Conservation (phyloP, 2,113 vertebrate species). For the Muntiacus reevesi region DNA sequence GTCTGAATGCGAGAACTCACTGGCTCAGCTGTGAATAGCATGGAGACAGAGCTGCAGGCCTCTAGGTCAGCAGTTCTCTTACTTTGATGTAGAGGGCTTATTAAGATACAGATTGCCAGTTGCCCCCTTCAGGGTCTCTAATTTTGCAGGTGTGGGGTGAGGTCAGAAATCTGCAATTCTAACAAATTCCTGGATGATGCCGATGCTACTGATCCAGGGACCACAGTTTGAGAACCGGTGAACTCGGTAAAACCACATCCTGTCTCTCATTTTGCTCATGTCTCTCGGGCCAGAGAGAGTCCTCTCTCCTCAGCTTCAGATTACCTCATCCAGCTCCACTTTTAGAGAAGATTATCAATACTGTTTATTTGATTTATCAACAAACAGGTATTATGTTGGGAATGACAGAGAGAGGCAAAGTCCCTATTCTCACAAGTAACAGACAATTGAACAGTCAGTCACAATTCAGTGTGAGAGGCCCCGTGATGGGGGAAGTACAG, state of each 20-base stretch:
- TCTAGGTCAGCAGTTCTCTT: background rate
- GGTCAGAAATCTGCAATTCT: background rate
- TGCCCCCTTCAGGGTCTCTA: background rate
- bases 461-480: background rate
- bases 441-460: background rate
- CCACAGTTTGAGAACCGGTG: background rate
- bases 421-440: background rate
- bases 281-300: background rate
- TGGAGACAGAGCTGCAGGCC: background rate
- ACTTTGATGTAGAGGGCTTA: background rate
- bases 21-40: background rate
- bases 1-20: background rate
- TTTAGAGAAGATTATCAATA: background rate
- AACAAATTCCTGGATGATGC: background rate
- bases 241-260: background rate
- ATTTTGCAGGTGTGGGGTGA: background rate
- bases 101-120: background rate
- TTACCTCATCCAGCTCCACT: background rate
- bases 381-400: background rate
- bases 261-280: background rate
- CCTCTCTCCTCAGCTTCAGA: background rate
- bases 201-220: background rate
- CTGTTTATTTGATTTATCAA: background rate
- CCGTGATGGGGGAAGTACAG: too few species aligned
- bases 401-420: background rate